Evolutionary conservation across 1,140 invertebrate species (phyloP), one percentile per base, ranked within the genome.

Genomic region (Amphibalanus amphitrite): DNA sequence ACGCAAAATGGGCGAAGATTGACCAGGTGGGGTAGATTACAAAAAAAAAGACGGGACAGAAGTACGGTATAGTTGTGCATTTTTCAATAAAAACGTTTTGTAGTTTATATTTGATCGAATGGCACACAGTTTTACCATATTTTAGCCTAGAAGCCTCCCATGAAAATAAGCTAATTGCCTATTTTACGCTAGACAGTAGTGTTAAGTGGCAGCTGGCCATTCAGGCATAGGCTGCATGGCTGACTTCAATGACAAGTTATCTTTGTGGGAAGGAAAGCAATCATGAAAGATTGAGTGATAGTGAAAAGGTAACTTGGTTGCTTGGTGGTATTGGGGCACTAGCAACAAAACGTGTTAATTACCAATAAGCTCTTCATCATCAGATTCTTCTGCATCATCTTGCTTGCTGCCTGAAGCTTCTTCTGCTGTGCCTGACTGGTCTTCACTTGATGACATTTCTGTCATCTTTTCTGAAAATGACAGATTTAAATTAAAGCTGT

Each of bases 21-120:
- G 29, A 29, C 3, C 64, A 13, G 29, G 28, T 23, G 28, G 3
- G 26, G 23, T 72, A 33, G 1, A 15, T 59, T 72, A 29, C n/a
- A 28, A 47, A 69, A 26, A 15, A 25, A 40, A 26, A 33, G 30
- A n/a, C n/a, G n/a, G n/a, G n/a, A n/a, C n/a, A n/a, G n/a, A n/a
- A n/a, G n/a, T n/a, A n/a, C n/a, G n/a, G n/a, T n/a, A n/a, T n/a
- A n/a, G n/a, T n/a, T n/a, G n/a, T n/a, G n/a, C n/a, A n/a, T n/a
- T 40, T 17, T 28, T 75, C 6, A 28, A 28, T 29, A 30, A 20
- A 28, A 28, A 23, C 28, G 64, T 1, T 25, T 72, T 72, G 1
- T 65, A 71, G 59, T 67, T 33, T 20, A 75, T 70, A 70, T 75
- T 70, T 38, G 74, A 71, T 71, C 29, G 69, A 67, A 68, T 70